Percentiles rank a stretch among this genome's conserved stretches.
Conservation (phyloP, 2,113 vertebrate species). For the Furnarius figulus region DNA sequence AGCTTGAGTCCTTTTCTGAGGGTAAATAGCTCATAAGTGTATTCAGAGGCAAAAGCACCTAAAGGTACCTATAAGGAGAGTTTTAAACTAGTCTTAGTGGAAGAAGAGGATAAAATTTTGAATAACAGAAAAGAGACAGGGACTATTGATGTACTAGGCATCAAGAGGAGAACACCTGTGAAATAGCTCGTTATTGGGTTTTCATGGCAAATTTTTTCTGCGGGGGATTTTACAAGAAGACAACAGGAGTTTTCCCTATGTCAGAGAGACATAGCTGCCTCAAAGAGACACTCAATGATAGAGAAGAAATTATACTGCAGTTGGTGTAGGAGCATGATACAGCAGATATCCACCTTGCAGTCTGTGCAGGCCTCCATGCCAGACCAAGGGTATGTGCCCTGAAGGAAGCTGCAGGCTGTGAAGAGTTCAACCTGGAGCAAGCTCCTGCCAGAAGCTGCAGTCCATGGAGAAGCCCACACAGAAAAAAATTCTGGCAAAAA, state of each 20-base stretch:
- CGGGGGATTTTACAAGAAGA: background rate
- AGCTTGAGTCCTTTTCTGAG: background rate
- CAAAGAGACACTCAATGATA: accelerated
- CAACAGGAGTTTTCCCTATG: background rate
- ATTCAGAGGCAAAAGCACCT: background rate
- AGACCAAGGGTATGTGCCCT: background rate
- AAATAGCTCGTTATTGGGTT: background rate
- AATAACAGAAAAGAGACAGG: background rate
- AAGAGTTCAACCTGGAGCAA: background rate
- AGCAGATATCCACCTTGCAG: background rate
- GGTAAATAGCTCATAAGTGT: background rate
- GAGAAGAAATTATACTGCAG: background rate
- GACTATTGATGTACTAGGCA: background rate
- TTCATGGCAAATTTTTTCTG: background rate
- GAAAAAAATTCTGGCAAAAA: background rate
- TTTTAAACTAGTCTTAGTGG: background rate
- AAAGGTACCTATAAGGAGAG: background rate
- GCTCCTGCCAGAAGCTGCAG: background rate
- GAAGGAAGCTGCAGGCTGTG: background rate
- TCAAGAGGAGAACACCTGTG: background rate
- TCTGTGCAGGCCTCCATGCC: background rate
- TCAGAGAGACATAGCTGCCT: background rate
- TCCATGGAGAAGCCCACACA: background rate
- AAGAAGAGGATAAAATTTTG: background rate
- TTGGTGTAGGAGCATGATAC: background rate